phyloP scores from a whole-genome alignment of 2,113 vertebrate genomes.

The Boulengeromyrus knoepffleri region DNA sequence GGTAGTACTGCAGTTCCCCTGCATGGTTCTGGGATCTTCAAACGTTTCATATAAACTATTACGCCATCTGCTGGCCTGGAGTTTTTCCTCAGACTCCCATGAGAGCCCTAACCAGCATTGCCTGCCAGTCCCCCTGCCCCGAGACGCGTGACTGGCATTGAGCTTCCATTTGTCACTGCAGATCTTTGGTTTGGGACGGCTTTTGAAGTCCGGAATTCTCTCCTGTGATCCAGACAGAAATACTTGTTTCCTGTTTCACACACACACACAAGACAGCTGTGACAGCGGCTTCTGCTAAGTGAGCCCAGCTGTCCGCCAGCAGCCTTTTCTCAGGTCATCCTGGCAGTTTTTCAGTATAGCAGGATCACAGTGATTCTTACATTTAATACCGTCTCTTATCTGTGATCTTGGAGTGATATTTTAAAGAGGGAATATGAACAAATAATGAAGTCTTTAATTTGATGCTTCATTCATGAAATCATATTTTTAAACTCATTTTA shows the following conservation, averaged over 20 bases:
- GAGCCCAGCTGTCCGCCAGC: background rate
- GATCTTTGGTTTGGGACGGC: background rate
- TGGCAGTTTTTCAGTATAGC: background rate
- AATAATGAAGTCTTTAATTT: background rate
- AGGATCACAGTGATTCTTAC: background rate
- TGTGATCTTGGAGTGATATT: background rate
- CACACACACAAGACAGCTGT: background rate
- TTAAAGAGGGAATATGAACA: background rate
- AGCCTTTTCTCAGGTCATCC: background rate
- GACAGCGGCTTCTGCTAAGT: background rate
- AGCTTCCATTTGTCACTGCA: conserved; percentile 12
- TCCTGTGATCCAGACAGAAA: background rate
- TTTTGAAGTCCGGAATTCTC: background rate
- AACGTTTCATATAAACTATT: background rate
- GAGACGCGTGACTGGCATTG: background rate
- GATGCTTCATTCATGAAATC: background rate
- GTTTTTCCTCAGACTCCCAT: background rate
- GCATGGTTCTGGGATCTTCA: background rate
- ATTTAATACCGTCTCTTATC: background rate
- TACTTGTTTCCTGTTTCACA: background rate
- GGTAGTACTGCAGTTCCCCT: background rate
- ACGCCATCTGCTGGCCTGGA: background rate
- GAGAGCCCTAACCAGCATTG: background rate
- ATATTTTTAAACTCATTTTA: background rate
- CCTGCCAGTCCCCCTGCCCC: background rate